Evolutionary conservation across 35 echinoderm and acorn worm species (phyloP), one percentile per base, ranked within the genome.

Genomic region (Lytechinus pictus): DNA sequence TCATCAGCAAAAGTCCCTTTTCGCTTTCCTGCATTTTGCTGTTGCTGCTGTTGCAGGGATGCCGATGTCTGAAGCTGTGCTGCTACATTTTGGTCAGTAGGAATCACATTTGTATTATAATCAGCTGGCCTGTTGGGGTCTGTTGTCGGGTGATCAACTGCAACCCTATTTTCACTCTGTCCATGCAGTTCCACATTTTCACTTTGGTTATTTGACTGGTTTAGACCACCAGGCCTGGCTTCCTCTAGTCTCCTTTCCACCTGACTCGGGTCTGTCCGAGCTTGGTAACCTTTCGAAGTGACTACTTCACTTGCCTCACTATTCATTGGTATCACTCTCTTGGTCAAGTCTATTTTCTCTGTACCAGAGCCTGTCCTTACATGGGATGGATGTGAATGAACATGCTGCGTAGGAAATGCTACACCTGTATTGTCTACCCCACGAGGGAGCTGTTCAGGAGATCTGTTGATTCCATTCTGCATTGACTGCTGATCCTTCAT

Each of bases 211-310:
- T 54, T 57, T 55, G 27, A 9, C 53, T 93, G 53, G 54, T 27
- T 93, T 93, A 93, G 92, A 13, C 92, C 92, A 93, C 92, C 92
- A 11, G 92, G 92, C 55, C 92, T 93, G 53, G 92, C 92, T 93
- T 93, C 92, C 55, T 93, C 92, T 1, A 93, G 92, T 93, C 92
- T 93, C 92, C 92, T 93, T 57, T 93, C 92, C 27, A 93, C 92
- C 27, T 55, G 92, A 53, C 92, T 54, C 55, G 28, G n/a, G 92
- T 93, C 92, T 54, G 53, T 57, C 54, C 57, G 92, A 28, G 54
- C 92, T 27, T 54, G 92, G 55, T 93, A 93, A n/a, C 92, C 92
- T 57, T 93, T 54, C 27, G 92, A 57, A 28, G 92, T 54, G 21
- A 93, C 55, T 10, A 5, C 27, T 54, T 93, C 92, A 93, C 10